These are phyloP conservation scores for Steinernema carpocapsae DNA, from an alignment of 2,888 invertebrate species.

Conservation along the genomic window DNA sequence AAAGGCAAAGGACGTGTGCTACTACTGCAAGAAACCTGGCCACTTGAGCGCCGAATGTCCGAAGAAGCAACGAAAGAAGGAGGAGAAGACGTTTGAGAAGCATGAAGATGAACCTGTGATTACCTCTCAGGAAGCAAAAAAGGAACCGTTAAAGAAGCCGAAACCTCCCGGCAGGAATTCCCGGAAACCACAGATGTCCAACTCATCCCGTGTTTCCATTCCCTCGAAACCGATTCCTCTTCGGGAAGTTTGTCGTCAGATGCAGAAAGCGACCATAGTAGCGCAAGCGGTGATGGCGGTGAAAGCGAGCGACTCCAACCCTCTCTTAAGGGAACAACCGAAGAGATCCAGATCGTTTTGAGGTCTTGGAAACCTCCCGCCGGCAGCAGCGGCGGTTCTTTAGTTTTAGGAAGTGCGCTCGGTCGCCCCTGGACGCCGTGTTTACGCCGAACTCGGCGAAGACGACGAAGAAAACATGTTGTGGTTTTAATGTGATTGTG, in stretches of 20 bases:
- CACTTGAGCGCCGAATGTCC: conserved; percentile 8
- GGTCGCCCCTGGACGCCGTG: background rate
- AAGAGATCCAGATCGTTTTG: background rate
- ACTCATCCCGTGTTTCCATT: background rate
- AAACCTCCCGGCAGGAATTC: background rate
- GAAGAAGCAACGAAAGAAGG: conserved; percentile 4
- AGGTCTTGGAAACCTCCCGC: background rate
- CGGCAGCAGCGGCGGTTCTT: background rate
- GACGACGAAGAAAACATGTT: conserved; percentile 17
- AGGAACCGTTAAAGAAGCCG: background rate
- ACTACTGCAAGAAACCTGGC: conserved; percentile 11
- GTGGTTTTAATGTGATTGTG: background rate
- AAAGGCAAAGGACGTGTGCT: conserved; percentile 12
- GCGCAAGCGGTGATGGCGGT: too few species aligned
- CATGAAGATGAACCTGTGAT: background rate
- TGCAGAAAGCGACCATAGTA: background rate
- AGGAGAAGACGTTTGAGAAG: background rate
- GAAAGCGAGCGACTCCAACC: too few species aligned
- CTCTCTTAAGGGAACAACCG: background rate
- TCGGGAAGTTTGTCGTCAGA: conserved; percentile 7
- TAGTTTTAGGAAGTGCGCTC: background rate
- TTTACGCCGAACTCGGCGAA: background rate
- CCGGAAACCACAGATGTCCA: background rate
- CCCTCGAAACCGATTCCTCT: background rate
- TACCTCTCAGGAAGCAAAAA: background rate